Base-by-base conservation (phyloP, 1,140 invertebrate genomes). In the Drosophila funebris region DNA sequence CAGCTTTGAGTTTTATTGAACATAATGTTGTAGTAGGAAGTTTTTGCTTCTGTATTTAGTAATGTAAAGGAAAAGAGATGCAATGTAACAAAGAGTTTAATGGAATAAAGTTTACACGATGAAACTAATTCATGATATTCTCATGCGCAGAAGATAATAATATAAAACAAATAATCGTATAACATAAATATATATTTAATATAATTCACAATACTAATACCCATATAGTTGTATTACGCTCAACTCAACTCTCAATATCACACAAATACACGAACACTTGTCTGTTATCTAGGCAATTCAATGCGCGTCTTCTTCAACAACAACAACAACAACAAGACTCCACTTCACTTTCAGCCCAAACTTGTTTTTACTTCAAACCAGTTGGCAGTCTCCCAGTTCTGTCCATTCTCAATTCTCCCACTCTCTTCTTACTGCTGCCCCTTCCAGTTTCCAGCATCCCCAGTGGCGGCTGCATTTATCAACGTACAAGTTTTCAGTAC, bases 341-440 rank as follows among this genome's bases (percentile, higher is more conserved):
- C 82, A 82, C 81, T 85, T 85, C 81, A 85, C 81, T 85, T 85
- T 85, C 81, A 73, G 27, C 46, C 46, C 56, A 85, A 87, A 85
- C 81, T 52, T n/a, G 81, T 87, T 87, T 84, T 44, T 41, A 41
- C 61, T 31, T 11, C 18, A 73, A 84, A 84, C 81, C 80, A 80
- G 81, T 84, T 87, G 50, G n/a, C 39, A 31, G 62, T 36, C 14
- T 2, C 11, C 43, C 43, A 61, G 8, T 50, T 9, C 20, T 18
- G 13, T 5, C 11, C 29, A 33, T 58, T 20, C 43, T 37, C 31
- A 29, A 22, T 14, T 29, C 39, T 37, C 14, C 43, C 36, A 24
- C n/a, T 22, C 2, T 22, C 22, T 22, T 22, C 13, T n/a, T n/a
- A n/a, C n/a, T n/a, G n/a, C n/a, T 44, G 8, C 8, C 14, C 20